These are phyloP conservation scores for Boloria selene DNA, from an alignment of 2,888 invertebrate species.

Conservation along the genomic window DNA sequence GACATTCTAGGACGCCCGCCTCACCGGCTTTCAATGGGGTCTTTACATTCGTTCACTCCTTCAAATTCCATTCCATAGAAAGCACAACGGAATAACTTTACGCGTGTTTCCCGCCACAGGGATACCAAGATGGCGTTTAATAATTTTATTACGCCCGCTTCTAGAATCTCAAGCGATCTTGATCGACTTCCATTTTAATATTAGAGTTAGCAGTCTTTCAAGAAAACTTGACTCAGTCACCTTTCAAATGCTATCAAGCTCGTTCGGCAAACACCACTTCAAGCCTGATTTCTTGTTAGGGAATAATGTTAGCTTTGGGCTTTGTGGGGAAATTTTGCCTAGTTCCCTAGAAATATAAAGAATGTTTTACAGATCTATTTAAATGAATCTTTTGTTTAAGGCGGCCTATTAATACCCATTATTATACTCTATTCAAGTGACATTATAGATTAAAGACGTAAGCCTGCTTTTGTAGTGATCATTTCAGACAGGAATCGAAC, in stretches of 20 bases:
- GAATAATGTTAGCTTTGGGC: background rate
- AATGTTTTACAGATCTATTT: too few species aligned
- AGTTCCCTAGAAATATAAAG: too few species aligned
- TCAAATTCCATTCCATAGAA: background rate
- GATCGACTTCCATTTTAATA: background rate
- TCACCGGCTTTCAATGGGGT: background rate
- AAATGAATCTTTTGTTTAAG: too few species aligned
- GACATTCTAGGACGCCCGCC: background rate
- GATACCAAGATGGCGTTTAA: conserved; percentile 6
- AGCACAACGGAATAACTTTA: background rate
- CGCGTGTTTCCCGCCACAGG: background rate
- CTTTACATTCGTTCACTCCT: conserved; percentile 4
- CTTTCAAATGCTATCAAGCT: background rate
- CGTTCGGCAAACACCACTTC: background rate
- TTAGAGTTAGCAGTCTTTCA: background rate
- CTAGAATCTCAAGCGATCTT: background rate
- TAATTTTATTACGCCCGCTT: background rate
- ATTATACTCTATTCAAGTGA: too few species aligned
- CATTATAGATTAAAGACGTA: too few species aligned
- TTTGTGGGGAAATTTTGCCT: too few species aligned
- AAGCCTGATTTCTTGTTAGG: background rate
- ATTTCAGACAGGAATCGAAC: too few species aligned
- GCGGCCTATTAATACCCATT: too few species aligned
- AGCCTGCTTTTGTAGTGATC: too few species aligned
- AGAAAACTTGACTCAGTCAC: background rate